Percentiles rank a stretch among this genome's conserved stretches.
Evolutionary conservation across 2,888 invertebrate species (phyloP).

Genomic region (Cenopis cana): DNA sequence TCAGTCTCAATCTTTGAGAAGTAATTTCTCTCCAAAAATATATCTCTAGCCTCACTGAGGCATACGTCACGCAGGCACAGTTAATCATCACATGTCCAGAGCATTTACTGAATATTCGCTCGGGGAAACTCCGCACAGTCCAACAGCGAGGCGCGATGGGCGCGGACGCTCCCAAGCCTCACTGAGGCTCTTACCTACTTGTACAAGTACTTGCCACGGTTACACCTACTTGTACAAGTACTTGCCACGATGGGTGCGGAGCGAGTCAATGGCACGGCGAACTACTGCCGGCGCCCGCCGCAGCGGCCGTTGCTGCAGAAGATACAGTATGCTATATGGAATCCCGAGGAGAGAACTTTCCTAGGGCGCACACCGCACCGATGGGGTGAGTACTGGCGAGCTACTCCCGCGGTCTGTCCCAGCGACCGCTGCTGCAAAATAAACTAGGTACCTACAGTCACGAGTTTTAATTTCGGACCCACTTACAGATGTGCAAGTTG

Average conservation of each 20-base stretch:
- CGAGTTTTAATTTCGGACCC: too few species aligned
- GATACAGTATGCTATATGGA: conserved; percentile 82
- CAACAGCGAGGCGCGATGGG: conserved; percentile 65
- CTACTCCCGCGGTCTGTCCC: too few species aligned
- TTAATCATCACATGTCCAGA: neutral
- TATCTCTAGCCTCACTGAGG: conserved; percentile 39
- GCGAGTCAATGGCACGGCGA: conserved; percentile 72
- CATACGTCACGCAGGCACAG: conserved; percentile 38
- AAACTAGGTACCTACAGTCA: too few species aligned
- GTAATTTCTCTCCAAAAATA: neutral
- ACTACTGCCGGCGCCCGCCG: conserved; percentile 73
- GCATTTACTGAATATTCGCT: neutral
- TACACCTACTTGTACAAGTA: neutral
- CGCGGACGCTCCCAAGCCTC: conserved; percentile 51
- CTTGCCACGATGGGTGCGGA: conserved; percentile 71
- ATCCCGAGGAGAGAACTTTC: conserved; percentile 86
- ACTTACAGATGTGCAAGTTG: too few species aligned
- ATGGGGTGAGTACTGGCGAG: conserved; percentile 82
- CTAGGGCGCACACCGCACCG: conserved; percentile 85
- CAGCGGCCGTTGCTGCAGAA: conserved; percentile 71
- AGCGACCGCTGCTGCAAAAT: too few species aligned
- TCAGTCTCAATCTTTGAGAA: too few species aligned
- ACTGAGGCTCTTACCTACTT: conserved; percentile 2
- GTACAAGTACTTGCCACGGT: conserved; percentile 50
- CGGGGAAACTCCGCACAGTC: conserved; percentile 31